phyloP scores from a whole-genome alignment of 2,888 invertebrate genomes.

The Piscicola geometra region DNA sequence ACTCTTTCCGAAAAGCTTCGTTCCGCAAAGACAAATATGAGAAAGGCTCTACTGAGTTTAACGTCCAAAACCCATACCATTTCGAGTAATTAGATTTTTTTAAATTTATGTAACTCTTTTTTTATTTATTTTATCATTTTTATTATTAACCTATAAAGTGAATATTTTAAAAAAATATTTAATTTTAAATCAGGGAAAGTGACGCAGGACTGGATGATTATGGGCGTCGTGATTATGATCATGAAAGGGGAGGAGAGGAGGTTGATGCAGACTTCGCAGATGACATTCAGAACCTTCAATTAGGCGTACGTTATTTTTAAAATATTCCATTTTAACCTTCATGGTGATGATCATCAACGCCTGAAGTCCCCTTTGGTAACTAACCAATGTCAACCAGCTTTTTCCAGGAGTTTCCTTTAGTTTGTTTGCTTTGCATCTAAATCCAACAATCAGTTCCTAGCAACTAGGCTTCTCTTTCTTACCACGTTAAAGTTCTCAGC shows the following conservation, averaged over 20 bases:
- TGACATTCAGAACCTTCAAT: background rate
- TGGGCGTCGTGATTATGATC: background rate
- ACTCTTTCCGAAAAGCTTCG: conserved; percentile 24
- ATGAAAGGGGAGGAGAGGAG: background rate
- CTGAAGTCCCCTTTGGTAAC: too few species aligned
- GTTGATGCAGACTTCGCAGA: background rate
- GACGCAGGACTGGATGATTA: background rate
- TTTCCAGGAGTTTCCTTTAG: too few species aligned
- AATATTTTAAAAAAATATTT: background rate
- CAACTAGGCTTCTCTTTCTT: too few species aligned
- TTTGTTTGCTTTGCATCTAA: too few species aligned
- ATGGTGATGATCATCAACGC: too few species aligned
- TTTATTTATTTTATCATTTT: conserved; percentile 1
- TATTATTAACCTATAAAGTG: too few species aligned
- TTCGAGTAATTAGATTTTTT: background rate
- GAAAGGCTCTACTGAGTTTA: background rate
- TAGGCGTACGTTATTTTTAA: background rate
- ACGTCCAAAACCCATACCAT: background rate
- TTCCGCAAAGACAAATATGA: conserved; percentile 15
- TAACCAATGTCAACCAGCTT: too few species aligned
- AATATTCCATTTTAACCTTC: too few species aligned
- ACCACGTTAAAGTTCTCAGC: too few species aligned
- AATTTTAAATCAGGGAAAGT: background rate
- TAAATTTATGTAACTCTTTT: background rate
- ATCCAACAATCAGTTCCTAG: too few species aligned